Base-by-base conservation (phyloP, 2,113 vertebrate genomes). In the Neodontobutis hainanensis region DNA sequence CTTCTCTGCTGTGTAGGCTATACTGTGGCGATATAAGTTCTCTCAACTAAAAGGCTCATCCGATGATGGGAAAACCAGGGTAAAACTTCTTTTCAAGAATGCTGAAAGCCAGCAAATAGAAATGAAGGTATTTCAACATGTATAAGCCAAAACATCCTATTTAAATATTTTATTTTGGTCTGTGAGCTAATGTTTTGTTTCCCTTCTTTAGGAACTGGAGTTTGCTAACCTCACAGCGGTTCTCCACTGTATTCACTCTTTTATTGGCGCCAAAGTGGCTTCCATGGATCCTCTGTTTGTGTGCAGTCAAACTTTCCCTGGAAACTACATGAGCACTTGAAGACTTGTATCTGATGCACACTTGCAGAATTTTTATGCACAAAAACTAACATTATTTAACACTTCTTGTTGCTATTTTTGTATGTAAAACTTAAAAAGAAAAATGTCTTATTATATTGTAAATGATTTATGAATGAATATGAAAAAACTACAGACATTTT, bases 31-130 rank as follows among this genome's bases (percentile, higher is more conserved):
- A 67, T 97, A 96, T 84, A 97, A 95, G 75, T 98, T 97, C 82
- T 98, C 96, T 78, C 96, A 97, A 68, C 94, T 98, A 44, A 98
- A 97, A 90, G 96, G 96, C 38, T 98, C 96, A 50, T 98, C 96
- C 40, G 96, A 98, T 27, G 95, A 98, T 10, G 95, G 95, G 2
- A 97, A 96, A 88, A 94, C 94, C 61, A 93, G 92, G 75, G 94
- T 96, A 12, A 98, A 96, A 80, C 92, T 97, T 3, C 93, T 96
- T 62, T 97, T 96, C 92, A 94, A 95, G 89, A 95, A 96, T 69
- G 76, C 88, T 19, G 96, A 96, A 78, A 96, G 91, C 86, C 94
- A 93, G 74, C 96, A 98, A 88, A 97, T 97, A 74, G 95, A 98
- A 74, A 96, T 92, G 89, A 97, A 97, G 95, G 96, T 97, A 55